Conservation (phyloP, 30 jellyfish, hydroid and myxozoan genomes). For the Hydra vulgaris region DNA sequence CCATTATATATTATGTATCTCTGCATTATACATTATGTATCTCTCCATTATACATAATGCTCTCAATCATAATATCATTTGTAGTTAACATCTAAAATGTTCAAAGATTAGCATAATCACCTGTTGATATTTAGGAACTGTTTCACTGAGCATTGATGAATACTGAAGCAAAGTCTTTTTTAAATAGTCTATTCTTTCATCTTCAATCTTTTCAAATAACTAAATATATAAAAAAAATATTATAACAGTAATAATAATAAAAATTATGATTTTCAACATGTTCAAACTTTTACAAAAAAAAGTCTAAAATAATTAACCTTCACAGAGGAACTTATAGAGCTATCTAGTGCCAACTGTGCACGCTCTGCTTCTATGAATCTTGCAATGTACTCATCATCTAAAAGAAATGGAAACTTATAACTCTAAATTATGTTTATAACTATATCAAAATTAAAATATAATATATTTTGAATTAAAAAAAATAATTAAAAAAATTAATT, state of each 20-base stretch:
- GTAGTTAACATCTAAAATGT: too few relatives aligned
- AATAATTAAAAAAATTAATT: too few relatives aligned
- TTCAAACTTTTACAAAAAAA: constrained; percentile 17
- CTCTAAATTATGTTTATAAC: too few relatives aligned
- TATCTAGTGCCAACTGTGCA: constrained; percentile 60
- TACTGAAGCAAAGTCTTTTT: constrained; percentile 37
- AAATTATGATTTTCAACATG: constrained; percentile 68
- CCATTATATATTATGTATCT: too few relatives aligned
- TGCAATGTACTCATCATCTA: constrained; percentile 67
- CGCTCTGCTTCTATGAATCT: constrained; percentile 67
- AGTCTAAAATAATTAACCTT: too few relatives aligned
- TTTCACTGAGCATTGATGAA: constrained; percentile 32
- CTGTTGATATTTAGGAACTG: constrained; percentile 53
- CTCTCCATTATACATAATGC: too few relatives aligned
- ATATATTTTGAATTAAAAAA: too few relatives aligned
- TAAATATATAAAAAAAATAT: background rate
- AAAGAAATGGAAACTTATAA: too few relatives aligned
- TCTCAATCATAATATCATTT: too few relatives aligned
- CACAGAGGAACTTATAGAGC: constrained; percentile 35
- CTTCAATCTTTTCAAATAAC: constrained; percentile 71
- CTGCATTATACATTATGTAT: too few relatives aligned
- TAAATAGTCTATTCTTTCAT: constrained; percentile 56
- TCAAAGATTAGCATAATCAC: too few relatives aligned
- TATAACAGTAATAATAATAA: too few relatives aligned
- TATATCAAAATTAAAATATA: background rate